phyloP scores from a whole-genome alignment of 2,888 invertebrate genomes.

The Rhaphigaster nebulosa region DNA sequence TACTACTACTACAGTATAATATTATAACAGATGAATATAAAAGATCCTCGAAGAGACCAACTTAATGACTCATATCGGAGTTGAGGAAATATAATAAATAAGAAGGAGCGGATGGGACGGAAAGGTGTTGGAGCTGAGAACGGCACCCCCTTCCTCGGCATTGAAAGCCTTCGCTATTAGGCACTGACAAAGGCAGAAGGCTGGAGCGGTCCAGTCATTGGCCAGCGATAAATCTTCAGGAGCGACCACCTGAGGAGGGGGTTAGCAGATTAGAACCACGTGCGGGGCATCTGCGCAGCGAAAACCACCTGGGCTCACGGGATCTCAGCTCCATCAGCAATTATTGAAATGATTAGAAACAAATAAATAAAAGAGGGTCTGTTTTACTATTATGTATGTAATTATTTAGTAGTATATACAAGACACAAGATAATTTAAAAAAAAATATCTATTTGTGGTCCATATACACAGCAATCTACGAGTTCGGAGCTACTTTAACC shows the following conservation, averaged over 20 bases:
- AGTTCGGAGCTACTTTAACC: no score
- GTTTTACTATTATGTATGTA: no score
- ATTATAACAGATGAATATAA: not conserved
- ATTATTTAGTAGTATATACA: no score
- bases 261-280: not conserved
- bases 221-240: constrained; percentile 2
- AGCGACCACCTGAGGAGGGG: constrained; percentile 10
- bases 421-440: no score
- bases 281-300: not conserved
- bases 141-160: not conserved
- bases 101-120: not conserved
- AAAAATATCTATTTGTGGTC: no score
- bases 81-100: not conserved
- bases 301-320: not conserved
- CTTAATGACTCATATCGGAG: not conserved
- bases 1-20: not conserved
- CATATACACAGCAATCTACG: no score
- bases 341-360: not conserved
- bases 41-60: not conserved
- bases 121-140: not conserved
- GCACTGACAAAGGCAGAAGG: not conserved
- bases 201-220: constrained; percentile 17
- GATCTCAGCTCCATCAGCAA: not conserved
- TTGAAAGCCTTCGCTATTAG: not conserved
- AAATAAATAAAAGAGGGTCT: no score